Conservation (phyloP, 1,140 invertebrate species). For the Brachionus angularis region DNA sequence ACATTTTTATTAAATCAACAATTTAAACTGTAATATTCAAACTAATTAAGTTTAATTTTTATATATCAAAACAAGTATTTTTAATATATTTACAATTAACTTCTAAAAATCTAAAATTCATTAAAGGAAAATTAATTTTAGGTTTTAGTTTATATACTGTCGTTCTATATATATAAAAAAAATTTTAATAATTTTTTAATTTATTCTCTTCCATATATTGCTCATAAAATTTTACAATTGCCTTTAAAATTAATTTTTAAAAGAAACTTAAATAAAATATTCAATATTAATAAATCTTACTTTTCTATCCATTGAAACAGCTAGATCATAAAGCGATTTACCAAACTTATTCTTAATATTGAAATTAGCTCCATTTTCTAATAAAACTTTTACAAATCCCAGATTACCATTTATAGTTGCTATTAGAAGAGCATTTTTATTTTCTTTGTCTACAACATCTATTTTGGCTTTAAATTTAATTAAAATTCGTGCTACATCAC, state of each 20-base stretch:
- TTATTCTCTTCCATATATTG: constrained; percentile 23
- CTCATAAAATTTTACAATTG: constrained; percentile 37
- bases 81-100: too few species aligned
- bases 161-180: too few species aligned
- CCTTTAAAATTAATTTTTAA: not conserved
- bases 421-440: constrained; percentile 53
- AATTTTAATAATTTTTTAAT: constrained; percentile 21
- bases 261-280: not conserved
- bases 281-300: constrained; percentile 45
- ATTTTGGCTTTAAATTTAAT: constrained; percentile 47
- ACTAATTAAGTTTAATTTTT: too few species aligned
- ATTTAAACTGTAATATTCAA: too few species aligned
- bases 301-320: constrained; percentile 50
- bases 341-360: constrained; percentile 52
- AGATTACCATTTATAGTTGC: constrained; percentile 52
- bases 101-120: too few species aligned
- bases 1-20: too few species aligned
- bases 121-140: too few species aligned
- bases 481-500: constrained; percentile 48
- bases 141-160: too few species aligned
- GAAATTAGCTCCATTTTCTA: constrained; percentile 51
- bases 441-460: constrained; percentile 50
- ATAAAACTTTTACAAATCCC: constrained; percentile 49
- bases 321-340: constrained; percentile 52
- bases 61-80: too few species aligned